phyloP scores from a whole-genome alignment of 2,888 invertebrate species.

The Theodoxus fluviatilis region DNA sequence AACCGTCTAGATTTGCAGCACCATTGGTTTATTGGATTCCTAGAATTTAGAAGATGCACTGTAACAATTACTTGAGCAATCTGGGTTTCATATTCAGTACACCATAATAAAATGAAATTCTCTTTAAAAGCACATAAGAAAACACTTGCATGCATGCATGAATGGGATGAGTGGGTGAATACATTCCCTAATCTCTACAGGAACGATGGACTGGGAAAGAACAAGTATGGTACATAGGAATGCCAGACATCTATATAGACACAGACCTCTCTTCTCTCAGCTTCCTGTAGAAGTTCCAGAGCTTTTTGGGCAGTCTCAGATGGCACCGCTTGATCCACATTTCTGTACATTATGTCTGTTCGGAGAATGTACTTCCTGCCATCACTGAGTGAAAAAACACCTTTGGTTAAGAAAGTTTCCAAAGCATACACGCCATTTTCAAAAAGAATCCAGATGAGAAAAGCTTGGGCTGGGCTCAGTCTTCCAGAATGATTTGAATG shows the following conservation, averaged over 20 bases:
- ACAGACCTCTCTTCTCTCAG: constrained; percentile 55
- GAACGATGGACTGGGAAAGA: not conserved
- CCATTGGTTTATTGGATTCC: too few relatives aligned
- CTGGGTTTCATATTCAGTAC: too few relatives aligned
- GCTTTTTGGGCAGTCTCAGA: constrained; percentile 42
- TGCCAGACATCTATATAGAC: not conserved
- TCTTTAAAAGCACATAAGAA: not conserved
- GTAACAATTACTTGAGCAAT: too few relatives aligned
- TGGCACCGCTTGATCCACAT: constrained; percentile 34
- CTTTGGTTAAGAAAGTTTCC: too few relatives aligned
- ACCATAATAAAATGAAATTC: not conserved
- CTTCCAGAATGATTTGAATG: too few relatives aligned
- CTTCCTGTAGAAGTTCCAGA: constrained; percentile 49
- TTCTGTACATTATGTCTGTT: constrained; percentile 57
- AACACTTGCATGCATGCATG: not conserved
- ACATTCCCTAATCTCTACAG: not conserved
- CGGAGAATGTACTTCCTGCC: constrained; percentile 58
- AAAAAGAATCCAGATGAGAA: too few relatives aligned
- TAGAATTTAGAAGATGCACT: too few relatives aligned
- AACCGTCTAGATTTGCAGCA: too few relatives aligned
- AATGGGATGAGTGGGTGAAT: not conserved
- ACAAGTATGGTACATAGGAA: not conserved
- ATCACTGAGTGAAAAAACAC: constrained; percentile 38
- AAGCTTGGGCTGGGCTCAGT: too few relatives aligned
- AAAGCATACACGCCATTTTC: too few relatives aligned